Base-by-base conservation (phyloP, 2,888 invertebrate genomes). In the Nomada ruficornis region DNA sequence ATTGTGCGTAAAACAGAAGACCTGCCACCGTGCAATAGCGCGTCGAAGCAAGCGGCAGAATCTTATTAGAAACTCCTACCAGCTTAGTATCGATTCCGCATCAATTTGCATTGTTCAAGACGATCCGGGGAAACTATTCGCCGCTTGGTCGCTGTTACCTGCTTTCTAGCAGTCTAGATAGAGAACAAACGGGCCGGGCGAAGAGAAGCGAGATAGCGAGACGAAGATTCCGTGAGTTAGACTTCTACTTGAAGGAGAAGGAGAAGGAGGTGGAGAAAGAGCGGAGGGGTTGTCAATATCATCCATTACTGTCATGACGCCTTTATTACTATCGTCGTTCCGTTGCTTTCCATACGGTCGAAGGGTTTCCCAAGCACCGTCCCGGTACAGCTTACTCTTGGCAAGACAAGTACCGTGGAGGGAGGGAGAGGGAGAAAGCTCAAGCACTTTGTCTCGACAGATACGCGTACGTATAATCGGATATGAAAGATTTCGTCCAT, bases 1-100 rank as follows among this genome's bases (percentile, higher is more conserved):
- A 26, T 70, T 67, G 47, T 10, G 42, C 20, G 26, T 62, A 36
- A 36, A 36, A 36, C 36, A 36, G 7, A 52, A 57, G 59, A 73
- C 76, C 76, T 67, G 71, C 63, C 67, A 73, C 68, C 73, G 13
- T 73, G 76, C 72, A 76, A 65, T 72, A 64, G 62, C 76, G 78
- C 65, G 78, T 54, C 64, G 76, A 65, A 60, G 85, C 70, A 52
- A 77, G 75, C 80, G 76, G 75, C 81, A 75, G 88, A 91, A 91
- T 91, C 90, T 91, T 91, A 91, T 91, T 91, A 91, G 90, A 90
- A 91, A 91, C 90, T 90, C 90, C 80, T 79, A 87, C 83, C 84
- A 83, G 87, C 89, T 90, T 89, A 88, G 88, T 91, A 91, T 91
- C 91, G 90, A 91, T 90, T 91, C 90, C 87, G 88, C 90, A 90